Percentiles rank a stretch among this genome's conserved stretches.
These are phyloP conservation scores for Nannoperca obscura DNA, from an alignment of 2,797 vertebrate species.

Conservation along the genomic window DNA sequence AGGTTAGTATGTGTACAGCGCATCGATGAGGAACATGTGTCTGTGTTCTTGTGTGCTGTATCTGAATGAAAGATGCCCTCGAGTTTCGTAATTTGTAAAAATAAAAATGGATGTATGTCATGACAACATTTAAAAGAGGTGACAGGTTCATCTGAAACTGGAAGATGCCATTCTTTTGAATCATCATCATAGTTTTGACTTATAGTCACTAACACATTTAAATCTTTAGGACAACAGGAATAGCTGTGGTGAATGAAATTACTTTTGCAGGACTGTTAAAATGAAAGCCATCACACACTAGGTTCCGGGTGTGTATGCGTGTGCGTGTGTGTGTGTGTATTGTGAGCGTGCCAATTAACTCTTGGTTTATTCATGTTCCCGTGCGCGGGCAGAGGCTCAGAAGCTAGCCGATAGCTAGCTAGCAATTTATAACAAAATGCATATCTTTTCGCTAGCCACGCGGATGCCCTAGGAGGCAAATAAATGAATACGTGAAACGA, in stretches of 20 bases:
- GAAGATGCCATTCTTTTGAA: background rate
- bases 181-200: background rate
- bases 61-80: background rate
- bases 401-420: slow-evolving; percentile 75
- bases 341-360: slow-evolving; percentile 72
- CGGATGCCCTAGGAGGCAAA: slow-evolving; percentile 9
- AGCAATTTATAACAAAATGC: slow-evolving; percentile 51
- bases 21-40: background rate
- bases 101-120: background rate
- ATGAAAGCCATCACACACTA: background rate
- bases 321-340: background rate
- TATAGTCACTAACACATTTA: background rate
- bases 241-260: background rate
- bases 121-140: background rate
- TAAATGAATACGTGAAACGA: slow-evolving; percentile 2
- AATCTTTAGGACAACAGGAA: background rate
- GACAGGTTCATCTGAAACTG: background rate
- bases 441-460: background rate
- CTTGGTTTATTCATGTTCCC: slow-evolving; percentile 84
- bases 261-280: background rate
- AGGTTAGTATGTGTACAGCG: background rate
- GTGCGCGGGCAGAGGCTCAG: slow-evolving; percentile 71
- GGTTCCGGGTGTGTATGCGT: background rate
- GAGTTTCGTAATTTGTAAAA: background rate
- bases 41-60: background rate